Evolutionary conservation across 2,113 vertebrate species (phyloP).

Genomic region (Clarias macrocephalus): DNA sequence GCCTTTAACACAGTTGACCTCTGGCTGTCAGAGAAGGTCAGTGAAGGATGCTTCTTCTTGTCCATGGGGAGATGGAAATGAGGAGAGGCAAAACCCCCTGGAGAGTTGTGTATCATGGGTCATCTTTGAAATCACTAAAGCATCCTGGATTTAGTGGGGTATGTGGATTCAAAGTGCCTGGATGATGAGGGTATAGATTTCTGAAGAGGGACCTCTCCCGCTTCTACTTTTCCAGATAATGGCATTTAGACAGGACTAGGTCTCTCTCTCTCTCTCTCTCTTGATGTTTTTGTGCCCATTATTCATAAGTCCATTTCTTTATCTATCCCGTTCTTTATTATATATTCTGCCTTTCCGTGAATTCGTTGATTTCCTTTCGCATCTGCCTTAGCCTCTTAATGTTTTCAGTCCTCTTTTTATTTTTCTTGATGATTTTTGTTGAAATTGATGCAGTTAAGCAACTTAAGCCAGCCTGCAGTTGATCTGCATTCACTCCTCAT

Average conservation of each 20-base stretch:
- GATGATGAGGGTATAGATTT: constrained; percentile 37
- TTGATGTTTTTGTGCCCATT: neutral
- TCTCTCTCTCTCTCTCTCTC: neutral
- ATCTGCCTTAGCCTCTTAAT: neutral
- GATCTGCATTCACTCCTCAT: neutral
- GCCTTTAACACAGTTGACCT: constrained; percentile 45
- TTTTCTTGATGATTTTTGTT: neutral
- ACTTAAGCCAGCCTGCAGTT: neutral
- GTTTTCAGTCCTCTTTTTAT: neutral
- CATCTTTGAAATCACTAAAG: constrained; percentile 49
- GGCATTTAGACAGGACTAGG: neutral
- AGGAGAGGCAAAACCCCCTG: constrained; percentile 15
- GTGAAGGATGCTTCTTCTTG: constrained; percentile 11
- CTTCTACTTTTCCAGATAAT: constrained; percentile 5
- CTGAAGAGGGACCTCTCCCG: constrained; percentile 19
- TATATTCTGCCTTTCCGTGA: neutral
- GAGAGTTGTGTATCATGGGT: constrained; percentile 36
- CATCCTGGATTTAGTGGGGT: constrained; percentile 26
- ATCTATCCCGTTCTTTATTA: neutral
- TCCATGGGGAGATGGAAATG: constrained; percentile 30
- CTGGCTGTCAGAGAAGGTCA: constrained; percentile 41
- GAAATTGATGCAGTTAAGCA: neutral
- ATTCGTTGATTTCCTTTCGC: neutral
- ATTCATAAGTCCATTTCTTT: neutral
- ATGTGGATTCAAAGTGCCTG: constrained; percentile 6